Base-by-base conservation (phyloP, 2,113 vertebrate species). In the Cacatua alba region DNA sequence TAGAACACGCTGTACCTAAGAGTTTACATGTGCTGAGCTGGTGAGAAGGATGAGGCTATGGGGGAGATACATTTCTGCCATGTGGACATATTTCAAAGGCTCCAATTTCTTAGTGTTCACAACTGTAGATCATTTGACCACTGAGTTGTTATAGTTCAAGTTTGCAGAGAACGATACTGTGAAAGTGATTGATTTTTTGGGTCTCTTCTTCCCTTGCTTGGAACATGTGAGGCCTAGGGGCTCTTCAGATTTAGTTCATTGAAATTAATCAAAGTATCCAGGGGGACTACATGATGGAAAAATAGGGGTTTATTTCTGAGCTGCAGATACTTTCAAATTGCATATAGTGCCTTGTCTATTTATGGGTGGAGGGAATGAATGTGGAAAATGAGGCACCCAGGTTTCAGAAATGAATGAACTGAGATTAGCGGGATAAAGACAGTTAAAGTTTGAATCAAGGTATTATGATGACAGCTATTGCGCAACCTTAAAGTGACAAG, bases 91-190 rank as follows among this genome's bases (percentile, higher is more conserved):
- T 94, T 94, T 94, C 83, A 92, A 70, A 94, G 81, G 49, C 77
- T 92, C 26, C 21, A 28, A 25, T 90, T 86, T 91, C 55, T 95
- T 60, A 65, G 17, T 75, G 65, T 92, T 96, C 92, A 92, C 81
- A 92, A 89, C 75, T 92, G 78, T 59, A 94, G 65, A 74, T 62
- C 0, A 3, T 96, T 96, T 92, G 86, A 94, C 94, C 41, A 11
- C 62, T 55, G 46, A 43, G 46, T 84, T 96, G 57, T 86, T 74
- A n/a, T 14, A 90, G 60, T 44, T 89, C n/a, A 85, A 6, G 74
- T 76, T 63, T 77, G n/a, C 44, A 80, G 41, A 72, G 65, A 76
- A 49, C 0, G 5, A 65, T 65, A 39, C 26, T 67, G 12, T 62
- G 74, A 82, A 87, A 89, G 75, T 64, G 19, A 79, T 13, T 43